Evolutionary conservation across 1,140 invertebrate species (phyloP).

Genomic region (Dreissena rostriformis): DNA sequence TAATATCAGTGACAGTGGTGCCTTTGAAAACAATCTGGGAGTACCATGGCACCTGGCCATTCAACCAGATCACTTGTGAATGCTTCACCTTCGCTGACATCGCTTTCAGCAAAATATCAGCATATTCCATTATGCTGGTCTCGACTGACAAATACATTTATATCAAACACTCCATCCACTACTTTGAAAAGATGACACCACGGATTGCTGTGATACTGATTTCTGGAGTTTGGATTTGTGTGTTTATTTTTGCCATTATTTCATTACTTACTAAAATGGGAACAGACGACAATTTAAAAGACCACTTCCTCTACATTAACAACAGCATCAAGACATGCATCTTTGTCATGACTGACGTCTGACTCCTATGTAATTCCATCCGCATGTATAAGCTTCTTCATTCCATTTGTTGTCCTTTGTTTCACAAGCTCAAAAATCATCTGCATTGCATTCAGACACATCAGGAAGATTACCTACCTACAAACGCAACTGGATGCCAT

Average conservation of each 20-base stretch:
- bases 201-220: conserved; percentile 43
- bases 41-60: conserved; percentile 62
- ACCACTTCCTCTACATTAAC: conserved; percentile 45
- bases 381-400: conserved; percentile 55
- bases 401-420: conserved; percentile 59
- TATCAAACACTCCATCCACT: conserved; percentile 62
- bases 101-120: conserved; percentile 61
- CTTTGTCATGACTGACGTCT: conserved; percentile 60
- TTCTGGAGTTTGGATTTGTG: conserved; percentile 52
- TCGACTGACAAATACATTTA: conserved; percentile 65
- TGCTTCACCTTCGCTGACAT: conserved; percentile 61
- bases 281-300: conserved; percentile 40
- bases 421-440: conserved; percentile 63
- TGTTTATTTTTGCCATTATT: conserved; percentile 54
- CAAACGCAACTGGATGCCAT: background rate
- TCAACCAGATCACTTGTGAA: conserved; percentile 53
- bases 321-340: conserved; percentile 46
- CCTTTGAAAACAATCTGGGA: conserved; percentile 66
- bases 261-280: conserved; percentile 44
- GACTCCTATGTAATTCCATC: conserved; percentile 55
- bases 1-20: conserved; percentile 60
- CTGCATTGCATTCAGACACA: conserved; percentile 57
- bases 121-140: conserved; percentile 63
- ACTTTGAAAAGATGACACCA: conserved; percentile 55
- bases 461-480: conserved; percentile 51